phyloP scores from a whole-genome alignment of 2,797 vertebrate species.

The Acipenser transmontanus region DNA sequence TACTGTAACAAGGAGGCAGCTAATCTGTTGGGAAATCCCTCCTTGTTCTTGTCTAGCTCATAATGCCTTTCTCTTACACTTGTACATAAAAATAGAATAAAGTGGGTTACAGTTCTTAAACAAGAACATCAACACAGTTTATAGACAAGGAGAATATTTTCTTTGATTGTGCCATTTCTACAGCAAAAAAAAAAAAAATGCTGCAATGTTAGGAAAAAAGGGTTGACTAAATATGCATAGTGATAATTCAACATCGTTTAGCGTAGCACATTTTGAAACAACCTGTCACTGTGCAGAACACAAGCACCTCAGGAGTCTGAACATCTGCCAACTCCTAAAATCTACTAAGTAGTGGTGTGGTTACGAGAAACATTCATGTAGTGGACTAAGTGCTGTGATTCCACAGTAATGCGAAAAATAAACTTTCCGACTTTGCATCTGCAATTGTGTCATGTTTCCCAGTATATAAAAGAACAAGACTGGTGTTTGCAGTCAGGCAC shows the following conservation, averaged over 20 bases:
- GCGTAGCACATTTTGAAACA: too few species aligned
- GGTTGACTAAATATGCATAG: too few species aligned
- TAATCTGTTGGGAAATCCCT: slow-evolving; percentile 44
- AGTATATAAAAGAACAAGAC: background rate
- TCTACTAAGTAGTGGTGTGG: background rate
- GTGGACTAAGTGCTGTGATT: too few species aligned
- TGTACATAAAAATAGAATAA: slow-evolving; percentile 53
- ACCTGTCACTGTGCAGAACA: background rate
- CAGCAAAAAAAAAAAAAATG: too few species aligned
- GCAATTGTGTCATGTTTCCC: background rate
- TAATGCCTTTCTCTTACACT: slow-evolving; percentile 28
- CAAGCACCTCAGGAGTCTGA: background rate
- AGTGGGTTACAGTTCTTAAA: slow-evolving; percentile 38
- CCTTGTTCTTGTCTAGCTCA: slow-evolving; percentile 25
- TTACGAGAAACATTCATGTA: too few species aligned
- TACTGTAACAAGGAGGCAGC: slow-evolving; percentile 41
- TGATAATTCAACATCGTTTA: too few species aligned
- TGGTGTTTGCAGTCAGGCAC: background rate
- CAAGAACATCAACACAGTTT: too few species aligned
- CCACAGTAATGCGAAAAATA: background rate
- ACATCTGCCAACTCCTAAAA: background rate
- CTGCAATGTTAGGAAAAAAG: too few species aligned
- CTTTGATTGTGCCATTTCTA: too few species aligned
- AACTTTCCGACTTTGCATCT: background rate
- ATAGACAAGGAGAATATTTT: too few species aligned